Evolutionary conservation across 2,888 invertebrate genomes (phyloP).

Genomic region (Stenchaetothrips biformis): DNA sequence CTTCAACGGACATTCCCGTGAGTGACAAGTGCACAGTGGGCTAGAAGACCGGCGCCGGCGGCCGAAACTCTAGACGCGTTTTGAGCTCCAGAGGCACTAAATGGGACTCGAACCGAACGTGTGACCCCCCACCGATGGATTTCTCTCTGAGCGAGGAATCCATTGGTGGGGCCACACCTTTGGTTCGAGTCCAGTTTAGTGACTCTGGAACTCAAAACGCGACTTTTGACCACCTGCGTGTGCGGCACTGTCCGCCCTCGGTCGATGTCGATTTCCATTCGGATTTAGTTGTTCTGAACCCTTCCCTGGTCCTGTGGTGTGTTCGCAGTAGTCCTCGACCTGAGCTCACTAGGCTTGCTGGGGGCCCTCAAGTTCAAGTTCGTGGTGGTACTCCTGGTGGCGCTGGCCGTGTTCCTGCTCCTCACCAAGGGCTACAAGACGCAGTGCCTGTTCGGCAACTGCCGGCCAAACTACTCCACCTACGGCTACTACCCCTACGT

Average conservation of each 20-base stretch:
- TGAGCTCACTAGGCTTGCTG: not conserved
- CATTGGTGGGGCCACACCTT: too few relatives aligned
- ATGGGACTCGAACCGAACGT: too few relatives aligned
- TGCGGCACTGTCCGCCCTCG: not conserved
- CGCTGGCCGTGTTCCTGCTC: not conserved
- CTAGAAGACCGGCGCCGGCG: too few relatives aligned
- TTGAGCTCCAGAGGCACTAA: too few relatives aligned
- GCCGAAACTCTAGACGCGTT: too few relatives aligned
- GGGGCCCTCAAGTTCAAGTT: constrained; percentile 8
- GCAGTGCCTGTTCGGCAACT: constrained; percentile 14
- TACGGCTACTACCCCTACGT: constrained; percentile 19
- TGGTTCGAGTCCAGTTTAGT: too few relatives aligned
- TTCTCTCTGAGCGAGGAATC: too few relatives aligned
- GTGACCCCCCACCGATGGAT: too few relatives aligned
- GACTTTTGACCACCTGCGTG: too few relatives aligned
- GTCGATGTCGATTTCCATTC: not conserved
- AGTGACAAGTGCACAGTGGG: not conserved
- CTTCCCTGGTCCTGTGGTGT: not conserved
- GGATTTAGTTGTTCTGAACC: not conserved
- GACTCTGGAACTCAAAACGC: too few relatives aligned
- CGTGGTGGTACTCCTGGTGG: constrained; percentile 3
- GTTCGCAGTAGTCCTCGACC: not conserved
- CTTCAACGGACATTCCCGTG: not conserved
- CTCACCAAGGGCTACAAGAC: constrained; percentile 13
- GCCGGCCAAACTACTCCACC: constrained; percentile 8